Base-by-base conservation (phyloP, 2,113 vertebrate genomes). In the Turnix velox region DNA sequence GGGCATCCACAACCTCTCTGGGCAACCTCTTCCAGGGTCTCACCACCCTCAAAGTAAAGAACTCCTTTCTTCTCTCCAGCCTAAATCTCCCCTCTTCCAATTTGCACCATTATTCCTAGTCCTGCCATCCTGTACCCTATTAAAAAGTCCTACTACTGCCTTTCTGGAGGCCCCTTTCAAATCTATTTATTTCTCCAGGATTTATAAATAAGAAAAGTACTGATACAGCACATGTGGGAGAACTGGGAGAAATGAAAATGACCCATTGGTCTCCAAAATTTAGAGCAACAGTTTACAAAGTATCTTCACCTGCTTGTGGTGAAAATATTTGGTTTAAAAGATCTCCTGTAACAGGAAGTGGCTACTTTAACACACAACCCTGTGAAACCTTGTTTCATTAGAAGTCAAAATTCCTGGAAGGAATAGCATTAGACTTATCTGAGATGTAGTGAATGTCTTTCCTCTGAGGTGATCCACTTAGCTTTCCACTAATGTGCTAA, bases 401-500 rank as follows among this genome's bases (percentile, higher is more conserved):
- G n/a, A 79, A 83, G 74, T 89, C 78, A 54, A 14, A 18, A 57
- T 28, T 75, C 61, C 62, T 90, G 65, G 75, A 52, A 93, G 68
- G 42, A 89, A 49, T 17, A 73, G 33, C 86, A 23, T 46, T 89
- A 63, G 49, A 37, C 54, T 59, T 73, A 40, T 9, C 55, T 62
- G 82, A 93, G 72, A 83, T 63, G 59, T 1, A 63, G 54, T 10
- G 30, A 82, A 22, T 82, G 40, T 67, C 89, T 96, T 87, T 91
- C 72, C 90, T 91, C 65, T 40, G 52, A 46, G 52, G 66, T 91
- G 74, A 42, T 82, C 74, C 65, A 33, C 48, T 92, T 67, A 75
- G 24, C 73, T 84, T 87, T n/a, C 81, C 54, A 35, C 65, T 95
- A 91, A 95, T 82, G 54, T 95, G 87, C 61, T 84, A 92, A 92